phyloP scores from a whole-genome alignment of 1,140 invertebrate species.

The Lucilia cuprina region DNA sequence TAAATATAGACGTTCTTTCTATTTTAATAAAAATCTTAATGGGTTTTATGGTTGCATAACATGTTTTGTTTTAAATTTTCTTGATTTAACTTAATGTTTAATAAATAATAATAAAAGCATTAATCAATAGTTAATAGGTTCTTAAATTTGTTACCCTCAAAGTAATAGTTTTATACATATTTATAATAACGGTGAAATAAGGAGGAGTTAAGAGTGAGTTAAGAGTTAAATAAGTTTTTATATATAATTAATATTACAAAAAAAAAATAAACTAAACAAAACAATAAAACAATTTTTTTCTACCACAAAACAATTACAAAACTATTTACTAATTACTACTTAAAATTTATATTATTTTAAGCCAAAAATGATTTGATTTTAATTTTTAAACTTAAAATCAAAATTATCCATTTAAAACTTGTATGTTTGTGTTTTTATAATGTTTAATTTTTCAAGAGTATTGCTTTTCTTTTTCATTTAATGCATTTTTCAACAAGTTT shows the following conservation, averaged over 20 bases:
- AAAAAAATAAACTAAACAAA: not conserved
- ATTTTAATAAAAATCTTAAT: not conserved
- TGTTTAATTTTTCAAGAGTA: not conserved
- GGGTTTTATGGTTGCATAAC: not conserved
- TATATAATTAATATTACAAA: constrained; percentile 1
- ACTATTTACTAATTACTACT: not conserved
- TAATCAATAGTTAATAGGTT: constrained; percentile 7
- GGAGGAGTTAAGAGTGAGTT: not conserved
- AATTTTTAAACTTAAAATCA: not conserved
- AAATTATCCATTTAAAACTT: not conserved
- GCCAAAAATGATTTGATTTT: not conserved
- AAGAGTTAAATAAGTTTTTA: too few relatives aligned
- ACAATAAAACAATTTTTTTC: not conserved
- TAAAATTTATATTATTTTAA: not conserved
- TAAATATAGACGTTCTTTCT: not conserved
- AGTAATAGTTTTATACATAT: constrained; percentile 1
- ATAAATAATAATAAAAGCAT: constrained; percentile 25
- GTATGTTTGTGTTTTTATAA: not conserved
- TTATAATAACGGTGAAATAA: not conserved
- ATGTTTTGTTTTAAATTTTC: not conserved
- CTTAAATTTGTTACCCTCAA: not conserved
- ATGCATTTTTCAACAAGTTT: not conserved
- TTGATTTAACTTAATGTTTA: not conserved
- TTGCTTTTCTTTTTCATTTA: constrained; percentile 6
- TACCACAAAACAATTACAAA: constrained; percentile 7